phyloP scores from a whole-genome alignment of 1,140 invertebrate genomes.

The Holotrichia oblita region DNA sequence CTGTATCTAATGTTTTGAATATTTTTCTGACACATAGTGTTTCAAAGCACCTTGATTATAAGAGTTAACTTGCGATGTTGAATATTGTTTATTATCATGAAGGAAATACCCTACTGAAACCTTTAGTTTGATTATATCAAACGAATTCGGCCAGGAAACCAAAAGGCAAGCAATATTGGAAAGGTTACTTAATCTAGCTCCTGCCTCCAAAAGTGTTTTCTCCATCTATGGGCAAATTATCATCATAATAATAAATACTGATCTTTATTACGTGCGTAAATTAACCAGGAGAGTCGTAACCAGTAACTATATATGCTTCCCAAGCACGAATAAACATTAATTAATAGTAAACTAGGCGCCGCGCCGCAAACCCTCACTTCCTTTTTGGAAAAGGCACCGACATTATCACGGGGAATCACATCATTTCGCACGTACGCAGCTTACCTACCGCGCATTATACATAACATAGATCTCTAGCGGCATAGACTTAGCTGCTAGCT shows the following conservation, averaged over 20 bases:
- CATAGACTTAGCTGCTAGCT: neutral
- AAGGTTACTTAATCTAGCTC: neutral
- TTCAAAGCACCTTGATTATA: too few species aligned
- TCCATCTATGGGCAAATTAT: neutral
- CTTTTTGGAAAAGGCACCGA: slow-evolving; percentile 11
- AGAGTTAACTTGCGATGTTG: too few species aligned
- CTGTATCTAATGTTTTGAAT: too few species aligned
- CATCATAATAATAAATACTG: neutral
- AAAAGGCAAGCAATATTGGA: neutral
- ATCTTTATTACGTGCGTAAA: neutral
- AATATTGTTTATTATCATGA: too few species aligned
- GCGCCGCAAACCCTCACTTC: neutral
- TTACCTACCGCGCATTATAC: neutral
- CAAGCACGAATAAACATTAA: slow-evolving; percentile 24
- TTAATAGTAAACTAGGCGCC: slow-evolving; percentile 19
- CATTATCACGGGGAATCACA: slow-evolving; percentile 24
- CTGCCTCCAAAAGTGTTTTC: neutral
- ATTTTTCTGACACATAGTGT: too few species aligned
- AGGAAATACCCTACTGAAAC: too few species aligned
- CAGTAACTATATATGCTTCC: slow-evolving; percentile 10
- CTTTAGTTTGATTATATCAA: too few species aligned
- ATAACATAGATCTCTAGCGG: neutral
- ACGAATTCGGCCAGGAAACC: too few species aligned
- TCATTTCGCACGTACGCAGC: slow-evolving; percentile 1
- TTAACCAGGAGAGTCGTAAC: neutral